Evolutionary conservation across 2,113 vertebrate species (phyloP), one percentile per base, ranked within the genome.

Genomic region (Rhinoderma darwinii): DNA sequence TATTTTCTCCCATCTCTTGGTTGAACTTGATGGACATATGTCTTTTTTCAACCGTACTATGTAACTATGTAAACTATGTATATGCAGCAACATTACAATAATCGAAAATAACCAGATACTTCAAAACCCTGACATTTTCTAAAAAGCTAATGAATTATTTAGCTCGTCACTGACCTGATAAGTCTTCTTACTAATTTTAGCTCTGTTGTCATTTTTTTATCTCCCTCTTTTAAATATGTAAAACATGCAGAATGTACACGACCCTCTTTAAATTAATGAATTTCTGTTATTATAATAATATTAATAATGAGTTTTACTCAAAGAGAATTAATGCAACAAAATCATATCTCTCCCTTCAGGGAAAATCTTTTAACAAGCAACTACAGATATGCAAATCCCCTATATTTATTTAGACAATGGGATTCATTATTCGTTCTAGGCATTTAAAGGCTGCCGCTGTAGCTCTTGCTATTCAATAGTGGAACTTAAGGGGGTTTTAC

Each of bases 71-170:
- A n/a, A n/a, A n/a, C n/a, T n/a, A n/a, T n/a, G 5, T 1, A 8
- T 51, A 35, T 59, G 25, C 2, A 12, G 22, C 18, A 1, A 1
- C 7, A 17, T 41, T 17, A 12, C 78, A 61, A 43, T 78, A 5
- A 54, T 2, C 0, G 22, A 77, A 77, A 77, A 47, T 30, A 76
- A 47, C 5, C 12, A 3, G 41, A 76, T 30, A 15, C 25, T 76
- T 76, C 73, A 25, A 43, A 74, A 74, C 7, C 27, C 44, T 51
- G 44, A 35, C 47, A 78, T 51, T 35, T 54, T 35, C 14, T 22
- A 78, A 78, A 51, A 51, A 78, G 15, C 32, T 32, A 51, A 78
- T 78, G 27, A 54, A 78, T 54, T 27, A 50, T 47, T 50, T 50
- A 77, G 25, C 3, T 15, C 75, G 20, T 30, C 43, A 20, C 43